Evolutionary conservation across 2,113 vertebrate species (phyloP).

Genomic region (Pyrgilauda ruficollis): DNA sequence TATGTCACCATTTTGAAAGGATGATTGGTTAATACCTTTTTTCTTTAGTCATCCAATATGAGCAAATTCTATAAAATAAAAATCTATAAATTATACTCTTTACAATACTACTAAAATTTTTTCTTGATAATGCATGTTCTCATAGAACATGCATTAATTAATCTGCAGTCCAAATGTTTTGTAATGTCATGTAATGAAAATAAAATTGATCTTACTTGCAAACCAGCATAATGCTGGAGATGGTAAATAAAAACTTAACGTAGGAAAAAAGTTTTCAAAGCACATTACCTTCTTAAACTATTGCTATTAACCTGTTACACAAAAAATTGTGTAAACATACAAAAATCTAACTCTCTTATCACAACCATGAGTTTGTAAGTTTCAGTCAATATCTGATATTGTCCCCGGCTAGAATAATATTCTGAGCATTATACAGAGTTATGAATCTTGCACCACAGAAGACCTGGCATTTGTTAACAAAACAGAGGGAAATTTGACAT

Average conservation of each 20-base stretch:
- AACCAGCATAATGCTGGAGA: not conserved
- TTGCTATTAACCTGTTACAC: not conserved
- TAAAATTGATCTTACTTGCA: not conserved
- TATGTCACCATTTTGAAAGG: not conserved
- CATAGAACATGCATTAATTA: not conserved
- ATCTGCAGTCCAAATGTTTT: not conserved
- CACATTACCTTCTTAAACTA: not conserved
- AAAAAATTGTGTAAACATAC: not conserved
- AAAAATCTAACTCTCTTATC: not conserved
- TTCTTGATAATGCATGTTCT: not conserved
- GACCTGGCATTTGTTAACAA: not conserved
- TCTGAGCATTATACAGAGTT: not conserved
- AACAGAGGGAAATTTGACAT: not conserved
- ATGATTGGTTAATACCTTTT: not conserved
- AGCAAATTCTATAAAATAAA: not conserved
- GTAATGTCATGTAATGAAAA: not conserved
- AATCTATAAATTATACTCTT: not conserved
- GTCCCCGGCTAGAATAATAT: not conserved
- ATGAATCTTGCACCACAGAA: not conserved
- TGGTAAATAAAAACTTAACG: not conserved
- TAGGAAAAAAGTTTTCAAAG: not conserved
- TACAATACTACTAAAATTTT: not conserved
- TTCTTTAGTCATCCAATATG: not conserved
- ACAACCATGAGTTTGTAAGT: not conserved
- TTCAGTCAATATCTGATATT: not conserved